Evolutionary conservation across 2,888 invertebrate species (phyloP).

Genomic region (Morpho achilles): DNA sequence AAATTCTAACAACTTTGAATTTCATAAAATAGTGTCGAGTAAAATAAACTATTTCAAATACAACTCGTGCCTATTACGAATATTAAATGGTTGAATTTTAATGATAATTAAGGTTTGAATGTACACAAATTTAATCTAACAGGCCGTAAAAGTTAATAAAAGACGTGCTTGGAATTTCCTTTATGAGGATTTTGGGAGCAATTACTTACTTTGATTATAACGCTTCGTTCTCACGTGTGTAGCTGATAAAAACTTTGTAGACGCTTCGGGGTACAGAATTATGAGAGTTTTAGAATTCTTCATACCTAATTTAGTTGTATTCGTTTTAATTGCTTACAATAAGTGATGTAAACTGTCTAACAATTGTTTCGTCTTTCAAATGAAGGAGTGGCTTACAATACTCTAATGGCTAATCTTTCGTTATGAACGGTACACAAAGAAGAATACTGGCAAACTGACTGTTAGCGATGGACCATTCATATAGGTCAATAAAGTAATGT

Average conservation of each 20-base stretch:
- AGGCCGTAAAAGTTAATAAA: slow-evolving; percentile 34
- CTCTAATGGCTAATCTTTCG: too few relatives aligned
- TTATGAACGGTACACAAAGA: too few relatives aligned
- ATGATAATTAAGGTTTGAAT: slow-evolving; percentile 16
- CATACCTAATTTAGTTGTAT: slow-evolving; percentile 1
- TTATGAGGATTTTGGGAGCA: slow-evolving; percentile 39
- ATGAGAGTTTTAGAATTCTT: slow-evolving; percentile 1
- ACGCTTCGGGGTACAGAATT: slow-evolving; percentile 43
- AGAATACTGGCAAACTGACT: too few relatives aligned
- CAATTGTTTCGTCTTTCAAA: too few relatives aligned
- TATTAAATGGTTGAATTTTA: not conserved
- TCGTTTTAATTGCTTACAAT: not conserved
- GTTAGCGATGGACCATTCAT: too few relatives aligned
- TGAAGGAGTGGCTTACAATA: too few relatives aligned
- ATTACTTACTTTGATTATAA: slow-evolving; percentile 46
- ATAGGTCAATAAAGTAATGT: too few relatives aligned
- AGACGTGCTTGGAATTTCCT: slow-evolving; percentile 34
- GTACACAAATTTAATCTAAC: slow-evolving; percentile 26
- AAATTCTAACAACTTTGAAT: too few relatives aligned
- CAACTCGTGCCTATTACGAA: not conserved
- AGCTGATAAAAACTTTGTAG: slow-evolving; percentile 67
- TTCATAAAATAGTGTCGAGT: too few relatives aligned
- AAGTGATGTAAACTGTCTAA: too few relatives aligned
- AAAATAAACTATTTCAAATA: too few relatives aligned
- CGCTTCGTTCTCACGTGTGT: slow-evolving; percentile 55